Conservation (phyloP, 2,888 invertebrate genomes). For the Craniophora ligustri region DNA sequence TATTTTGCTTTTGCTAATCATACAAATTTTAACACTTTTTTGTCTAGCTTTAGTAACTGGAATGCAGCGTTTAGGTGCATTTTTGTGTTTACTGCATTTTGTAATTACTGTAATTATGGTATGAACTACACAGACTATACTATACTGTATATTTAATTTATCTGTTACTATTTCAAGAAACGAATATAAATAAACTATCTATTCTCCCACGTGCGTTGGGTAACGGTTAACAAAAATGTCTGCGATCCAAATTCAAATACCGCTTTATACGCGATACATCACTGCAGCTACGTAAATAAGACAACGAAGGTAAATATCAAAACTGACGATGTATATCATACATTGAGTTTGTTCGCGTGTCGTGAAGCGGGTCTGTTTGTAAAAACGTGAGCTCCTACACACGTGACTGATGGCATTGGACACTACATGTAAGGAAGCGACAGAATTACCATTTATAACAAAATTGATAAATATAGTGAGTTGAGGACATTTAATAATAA, state of each 20-base stretch:
- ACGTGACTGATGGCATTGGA: slow-evolving; percentile 42
- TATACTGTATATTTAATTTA: not conserved
- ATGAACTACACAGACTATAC: too few species aligned
- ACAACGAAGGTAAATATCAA: not conserved
- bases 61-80: too few species aligned
- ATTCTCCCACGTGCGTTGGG: slow-evolving; percentile 1
- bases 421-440: not conserved
- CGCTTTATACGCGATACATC: slow-evolving; percentile 9
- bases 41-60: too few species aligned
- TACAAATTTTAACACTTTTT: too few species aligned
- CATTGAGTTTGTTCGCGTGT: slow-evolving; percentile 4
- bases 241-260: not conserved
- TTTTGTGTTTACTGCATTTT: too few species aligned
- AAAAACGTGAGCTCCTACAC: slow-evolving; percentile 37
- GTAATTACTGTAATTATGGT: too few species aligned
- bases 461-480: too few species aligned
- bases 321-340: slow-evolving; percentile 15
- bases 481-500: too few species aligned
- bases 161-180: slow-evolving; percentile 7
- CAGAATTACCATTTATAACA: slow-evolving; percentile 16
- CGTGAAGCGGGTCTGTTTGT: slow-evolving; percentile 21
- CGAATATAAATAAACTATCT: not conserved
- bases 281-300: not conserved
- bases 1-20: too few species aligned
- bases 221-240: slow-evolving; percentile 25